Base-by-base conservation (phyloP, 2,113 vertebrate species). In the Prietella phreatophila region DNA sequence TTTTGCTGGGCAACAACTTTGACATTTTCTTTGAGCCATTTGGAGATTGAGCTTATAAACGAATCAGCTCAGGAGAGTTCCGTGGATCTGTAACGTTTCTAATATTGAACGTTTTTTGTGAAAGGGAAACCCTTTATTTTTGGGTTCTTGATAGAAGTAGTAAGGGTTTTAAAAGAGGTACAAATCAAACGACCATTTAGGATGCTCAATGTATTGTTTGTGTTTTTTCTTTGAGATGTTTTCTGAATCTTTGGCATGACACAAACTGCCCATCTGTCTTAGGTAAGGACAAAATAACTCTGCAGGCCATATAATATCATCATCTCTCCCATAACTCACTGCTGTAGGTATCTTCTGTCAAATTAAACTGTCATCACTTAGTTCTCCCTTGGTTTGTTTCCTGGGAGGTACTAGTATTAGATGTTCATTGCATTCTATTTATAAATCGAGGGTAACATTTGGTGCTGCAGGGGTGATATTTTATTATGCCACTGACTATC, bases 381-480 rank as follows among this genome's bases (percentile, higher is more conserved):
- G 30, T 22, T 30, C 22, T 67, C 13, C 3, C 83, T 56, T 47
- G 71, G 50, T 90, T 69, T 33, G 65, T 61, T 89, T 86, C 71
- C 39, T 53, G 61, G 47, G 73, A 90, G 47, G 30, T 47, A 84
- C 27, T 60, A 39, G 87, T 39, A 42, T 85, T 85, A 69, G 47
- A 79, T 80, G 50, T 79, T 58, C 50, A 88, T 88, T 67, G 39
- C 47, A 56, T 69, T 78, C 83, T 87, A 89, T 88, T 90, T 90
- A 82, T 87, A 89, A 84, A 42, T 36, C 5, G 30, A 47, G 39
- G 69, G 87, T 61, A 86, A 80, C 55, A 78, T 82, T 85, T 58
- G 69, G 33, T 65, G 75, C 56, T 58, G 14, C 5, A 65, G 27
- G 47, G 30, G 50, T 79, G 33, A 75, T 53, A 67, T 65, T 73